phyloP scores from a whole-genome alignment of 2,113 vertebrate species.

The Alosa alosa region DNA sequence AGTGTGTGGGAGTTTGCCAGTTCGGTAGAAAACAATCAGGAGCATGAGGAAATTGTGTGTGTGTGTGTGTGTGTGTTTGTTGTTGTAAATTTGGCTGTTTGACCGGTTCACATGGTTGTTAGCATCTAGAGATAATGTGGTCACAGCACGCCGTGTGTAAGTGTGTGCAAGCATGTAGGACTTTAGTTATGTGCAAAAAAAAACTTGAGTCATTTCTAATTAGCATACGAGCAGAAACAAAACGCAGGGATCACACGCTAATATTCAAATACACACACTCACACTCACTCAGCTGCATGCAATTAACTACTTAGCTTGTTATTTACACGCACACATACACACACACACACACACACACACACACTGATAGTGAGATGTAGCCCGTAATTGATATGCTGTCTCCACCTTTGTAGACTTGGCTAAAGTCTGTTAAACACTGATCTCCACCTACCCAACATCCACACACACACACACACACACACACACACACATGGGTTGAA shows the following conservation, averaged over 20 bases:
- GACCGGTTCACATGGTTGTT: neutral
- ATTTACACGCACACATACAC: neutral
- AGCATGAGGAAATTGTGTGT: neutral
- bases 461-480: neutral
- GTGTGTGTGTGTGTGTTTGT: neutral
- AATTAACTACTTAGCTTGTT: neutral
- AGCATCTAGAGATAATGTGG: neutral
- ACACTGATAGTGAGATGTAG: neutral
- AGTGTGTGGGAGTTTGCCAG: neutral
- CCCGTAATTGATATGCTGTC: neutral
- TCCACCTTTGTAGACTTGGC: neutral
- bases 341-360: slow-evolving; percentile 10
- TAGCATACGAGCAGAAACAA: neutral
- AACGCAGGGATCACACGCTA: neutral
- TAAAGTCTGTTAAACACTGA: neutral
- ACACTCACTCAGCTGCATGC: neutral
- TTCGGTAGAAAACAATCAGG: neutral
- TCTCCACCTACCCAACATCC: neutral
- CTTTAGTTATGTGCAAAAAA: neutral
- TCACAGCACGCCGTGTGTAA: neutral
- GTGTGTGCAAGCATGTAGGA: neutral
- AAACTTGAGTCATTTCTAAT: neutral
- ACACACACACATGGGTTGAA: neutral
- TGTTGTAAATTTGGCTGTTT: neutral
- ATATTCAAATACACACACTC: neutral